phyloP scores from a whole-genome alignment of 2,797 vertebrate genomes.

The Iguana delicatissima region DNA sequence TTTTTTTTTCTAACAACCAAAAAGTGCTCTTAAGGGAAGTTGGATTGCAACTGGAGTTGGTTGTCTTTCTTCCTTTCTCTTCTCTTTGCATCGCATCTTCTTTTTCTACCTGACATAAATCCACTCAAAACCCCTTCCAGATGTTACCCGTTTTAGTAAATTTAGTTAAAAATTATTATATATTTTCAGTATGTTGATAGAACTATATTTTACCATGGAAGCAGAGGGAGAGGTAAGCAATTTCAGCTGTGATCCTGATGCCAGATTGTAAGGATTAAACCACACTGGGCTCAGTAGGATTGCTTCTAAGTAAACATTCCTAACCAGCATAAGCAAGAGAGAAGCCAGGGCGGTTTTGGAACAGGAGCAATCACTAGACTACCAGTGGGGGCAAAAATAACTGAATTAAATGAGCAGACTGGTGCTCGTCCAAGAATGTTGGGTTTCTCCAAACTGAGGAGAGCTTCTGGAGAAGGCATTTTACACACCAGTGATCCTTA shows the following conservation, averaged over 20 bases:
- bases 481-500: background rate
- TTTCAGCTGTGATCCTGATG: too few species aligned
- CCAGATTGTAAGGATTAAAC: too few species aligned
- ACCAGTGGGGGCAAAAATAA: background rate
- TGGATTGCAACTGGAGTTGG: background rate
- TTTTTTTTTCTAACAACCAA: background rate
- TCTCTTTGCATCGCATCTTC: background rate
- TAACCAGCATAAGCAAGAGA: too few species aligned
- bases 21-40: background rate
- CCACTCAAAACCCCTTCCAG: background rate
- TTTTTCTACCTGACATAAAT: background rate
- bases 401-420: background rate
- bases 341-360: background rate
- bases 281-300: too few species aligned
- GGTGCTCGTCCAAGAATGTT: background rate
- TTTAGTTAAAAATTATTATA: background rate
- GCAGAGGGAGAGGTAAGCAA: too few species aligned
- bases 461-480: background rate
- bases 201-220: too few species aligned
- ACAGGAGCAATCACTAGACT: background rate
- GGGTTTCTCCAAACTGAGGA: background rate
- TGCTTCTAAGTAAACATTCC: too few species aligned
- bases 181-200: too few species aligned
- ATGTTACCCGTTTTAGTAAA: background rate
- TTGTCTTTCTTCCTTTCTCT: background rate